A percentile compares a stretch with the other conserved stretches of the same genome.
Conservation (phyloP, 2,797 vertebrate species). For the Cichlasoma orientale region DNA sequence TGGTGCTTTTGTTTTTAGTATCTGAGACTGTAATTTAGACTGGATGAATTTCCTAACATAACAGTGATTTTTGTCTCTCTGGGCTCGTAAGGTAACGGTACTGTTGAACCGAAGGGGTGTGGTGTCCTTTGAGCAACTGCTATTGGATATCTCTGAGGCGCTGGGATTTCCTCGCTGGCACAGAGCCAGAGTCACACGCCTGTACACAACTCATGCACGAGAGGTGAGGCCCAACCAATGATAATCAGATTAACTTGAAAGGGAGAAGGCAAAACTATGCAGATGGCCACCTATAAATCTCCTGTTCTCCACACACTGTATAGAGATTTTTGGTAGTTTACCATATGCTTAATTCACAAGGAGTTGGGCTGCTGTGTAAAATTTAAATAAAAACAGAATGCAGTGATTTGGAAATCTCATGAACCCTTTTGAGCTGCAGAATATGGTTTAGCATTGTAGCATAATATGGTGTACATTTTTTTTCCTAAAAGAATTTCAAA, state of each 20-base stretch:
- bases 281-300: background rate
- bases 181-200: constrained; percentile 87
- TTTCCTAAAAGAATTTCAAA: no score
- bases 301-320: background rate
- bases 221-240: constrained; percentile 80
- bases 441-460: no score
- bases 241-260: background rate
- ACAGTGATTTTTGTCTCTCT: background rate
- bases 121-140: constrained; percentile 93
- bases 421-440: no score
- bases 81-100: constrained; percentile 75
- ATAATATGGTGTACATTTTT: no score
- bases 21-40: background rate
- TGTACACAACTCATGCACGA: constrained; percentile 89
- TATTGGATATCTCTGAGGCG: constrained; percentile 93
- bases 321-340: background rate
- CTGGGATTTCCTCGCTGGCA: constrained; percentile 94
- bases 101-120: constrained; percentile 92
- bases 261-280: background rate
- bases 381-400: background rate
- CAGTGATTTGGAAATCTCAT: background rate
- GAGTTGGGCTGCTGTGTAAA: background rate
- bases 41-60: background rate
- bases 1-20: no score
- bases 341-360: background rate